Evolutionary conservation across 2,888 invertebrate genomes (phyloP), one percentile per base, ranked within the genome.

Genomic region (Hypolimnas misippus): DNA sequence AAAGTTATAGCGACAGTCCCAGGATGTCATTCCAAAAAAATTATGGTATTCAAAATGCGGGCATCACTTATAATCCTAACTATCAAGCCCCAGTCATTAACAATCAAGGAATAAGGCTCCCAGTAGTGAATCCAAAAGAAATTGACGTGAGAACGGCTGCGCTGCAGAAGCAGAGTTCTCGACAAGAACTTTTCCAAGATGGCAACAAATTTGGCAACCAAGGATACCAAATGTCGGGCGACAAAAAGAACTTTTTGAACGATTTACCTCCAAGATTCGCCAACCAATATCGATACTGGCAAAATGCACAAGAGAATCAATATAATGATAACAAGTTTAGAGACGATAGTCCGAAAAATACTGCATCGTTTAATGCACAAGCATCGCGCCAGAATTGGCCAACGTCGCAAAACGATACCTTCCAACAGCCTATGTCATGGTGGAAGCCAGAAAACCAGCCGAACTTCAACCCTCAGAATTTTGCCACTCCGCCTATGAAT

Each of bases 71-170:
- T 72, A 86, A 79, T 62, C 84, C 88, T 0, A 81, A 71, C 63
- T 85, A 85, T 66, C 78, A 73, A 17, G 60, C 66, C 1, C 69
- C 73, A 0, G 71, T 46, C 5, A 71, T 75, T 40, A 79, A 75
- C 70, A 80, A 75, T 35, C 85, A 79, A 65, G 85, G 84, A 21
- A 89, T 89, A 53, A 76, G 86, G 8, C 72, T 92, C 8, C 90
- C 92, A 0, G 92, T 92, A 0, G 92, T 93, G 29, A 92, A 92
- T 65, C 93, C 92, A 0, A 92, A 92, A 62, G 92, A 92, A 71
- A 92, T 93, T 2, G 92, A 92, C 71, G 91, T 92, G 0, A 75
- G 92, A n/a, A 85, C 91, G 0, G 92, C 89, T 0, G 91, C 92
- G 0, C 65, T 92, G 19, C 92, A 92, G 70, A 91, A 91, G 51